These are phyloP conservation scores for Tragelaphus strepsiceros DNA, from an alignment of 2,113 vertebrate genomes.

Conservation along the genomic window DNA sequence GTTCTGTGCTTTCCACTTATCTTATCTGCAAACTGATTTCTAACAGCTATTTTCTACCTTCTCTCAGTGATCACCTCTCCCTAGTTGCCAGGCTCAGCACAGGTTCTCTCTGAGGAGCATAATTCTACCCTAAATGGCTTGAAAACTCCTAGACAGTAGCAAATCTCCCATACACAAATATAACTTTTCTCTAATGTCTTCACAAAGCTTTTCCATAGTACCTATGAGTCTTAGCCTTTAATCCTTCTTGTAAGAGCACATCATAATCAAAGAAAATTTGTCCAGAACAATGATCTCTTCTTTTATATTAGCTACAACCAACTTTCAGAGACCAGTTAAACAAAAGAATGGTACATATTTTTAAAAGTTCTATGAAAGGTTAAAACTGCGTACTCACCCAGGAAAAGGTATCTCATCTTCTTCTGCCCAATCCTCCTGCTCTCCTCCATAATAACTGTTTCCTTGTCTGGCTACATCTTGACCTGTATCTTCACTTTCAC, in stretches of 20 bases:
- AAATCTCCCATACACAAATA: background rate
- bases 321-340: slow-evolving; percentile 50
- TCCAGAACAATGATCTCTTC: background rate
- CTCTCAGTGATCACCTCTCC: background rate
- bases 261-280: background rate
- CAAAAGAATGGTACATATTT: slow-evolving; percentile 7
- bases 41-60: background rate
- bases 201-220: background rate
- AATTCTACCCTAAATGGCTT: slow-evolving; percentile 15
- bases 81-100: background rate
- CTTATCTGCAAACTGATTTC: slow-evolving; percentile 1
- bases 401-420: slow-evolving; percentile 94
- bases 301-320: slow-evolving; percentile 33
- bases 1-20: background rate
- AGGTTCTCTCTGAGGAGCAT: background rate
- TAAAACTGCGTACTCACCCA: slow-evolving; percentile 82
- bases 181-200: background rate
- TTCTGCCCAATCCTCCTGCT: slow-evolving; percentile 94
- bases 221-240: background rate
- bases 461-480: slow-evolving; percentile 81
- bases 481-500: slow-evolving; percentile 92
- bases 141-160: background rate
- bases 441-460: slow-evolving; percentile 81
- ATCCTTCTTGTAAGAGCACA: background rate
- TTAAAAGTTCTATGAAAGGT: background rate